phyloP scores from a whole-genome alignment of 2,797 vertebrate genomes.

The Chromobotia macracanthus region DNA sequence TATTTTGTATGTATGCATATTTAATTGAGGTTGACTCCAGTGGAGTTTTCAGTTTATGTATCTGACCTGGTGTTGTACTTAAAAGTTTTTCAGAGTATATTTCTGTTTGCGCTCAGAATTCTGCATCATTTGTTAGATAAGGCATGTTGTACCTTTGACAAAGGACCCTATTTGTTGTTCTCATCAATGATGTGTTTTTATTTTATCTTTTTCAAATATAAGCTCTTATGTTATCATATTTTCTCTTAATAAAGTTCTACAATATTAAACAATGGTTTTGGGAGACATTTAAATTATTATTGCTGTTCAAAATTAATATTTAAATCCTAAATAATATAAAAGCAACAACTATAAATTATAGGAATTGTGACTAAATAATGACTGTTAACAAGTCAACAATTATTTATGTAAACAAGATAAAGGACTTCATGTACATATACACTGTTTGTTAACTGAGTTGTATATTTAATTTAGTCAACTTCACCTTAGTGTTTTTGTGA shows the following conservation, averaged over 20 bases:
- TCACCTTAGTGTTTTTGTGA: neutral
- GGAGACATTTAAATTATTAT: neutral
- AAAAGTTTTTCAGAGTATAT: slow-evolving; percentile 75
- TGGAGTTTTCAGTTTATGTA: slow-evolving; percentile 73
- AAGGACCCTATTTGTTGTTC: slow-evolving; percentile 43
- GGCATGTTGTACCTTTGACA: slow-evolving; percentile 51
- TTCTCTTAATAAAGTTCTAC: slow-evolving; percentile 42
- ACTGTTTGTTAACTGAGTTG: neutral
- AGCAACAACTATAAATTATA: no score
- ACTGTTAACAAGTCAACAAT: neutral
- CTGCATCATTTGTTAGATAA: slow-evolving; percentile 55
- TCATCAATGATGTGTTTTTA: slow-evolving; percentile 50
- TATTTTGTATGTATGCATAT: slow-evolving; percentile 61
- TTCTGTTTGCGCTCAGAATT: slow-evolving; percentile 69
- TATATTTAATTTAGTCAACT: neutral
- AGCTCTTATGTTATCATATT: slow-evolving; percentile 46
- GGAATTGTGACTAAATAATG: neutral
- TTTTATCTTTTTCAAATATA: slow-evolving; percentile 45
- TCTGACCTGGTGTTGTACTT: slow-evolving; percentile 67
- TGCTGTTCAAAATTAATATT: neutral
- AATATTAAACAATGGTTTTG: slow-evolving; percentile 15
- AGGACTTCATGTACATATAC: neutral
- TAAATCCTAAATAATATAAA: neutral
- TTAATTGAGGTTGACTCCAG: slow-evolving; percentile 72
- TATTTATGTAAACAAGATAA: no score